Evolutionary conservation across 92 coral and sea anemone species (phyloP), one percentile per base, ranked within the genome.

Genomic region (Phenganax marumi): DNA sequence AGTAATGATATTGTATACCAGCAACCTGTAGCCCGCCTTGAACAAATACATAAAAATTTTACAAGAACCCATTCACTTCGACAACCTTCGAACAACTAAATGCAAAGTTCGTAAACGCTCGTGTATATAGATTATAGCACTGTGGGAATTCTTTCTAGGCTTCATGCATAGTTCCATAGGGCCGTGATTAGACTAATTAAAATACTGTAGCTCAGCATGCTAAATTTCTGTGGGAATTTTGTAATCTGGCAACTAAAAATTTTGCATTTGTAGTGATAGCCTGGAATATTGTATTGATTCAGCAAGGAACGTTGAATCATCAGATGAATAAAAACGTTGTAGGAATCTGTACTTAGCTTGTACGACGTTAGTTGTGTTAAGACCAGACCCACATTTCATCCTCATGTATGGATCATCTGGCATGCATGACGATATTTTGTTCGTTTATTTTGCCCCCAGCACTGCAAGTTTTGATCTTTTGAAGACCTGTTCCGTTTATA

Each of bases 221-320:
- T 74, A 74, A 74, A 56, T 24, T 74, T 74, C 79, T 74, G 79
- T 74, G 79, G 79, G 79, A 74, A 74, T 19, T 74, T 74, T 22
- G 19, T 61, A 74, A 74, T 53, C 79, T 74, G 79, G 58, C 62
- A 52, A 19, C 17, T 51, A 17, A 33, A 52, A 33, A 24, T 66
- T 66, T 66, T 24, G 49, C 17, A 64, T 16, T 26, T 46, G 33
- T 10, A 12, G 70, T 18, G 12, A 64, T 66, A 66, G 43, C 18
- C 12, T 66, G 17, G 50, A 66, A 66, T 25, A 33, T 66, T 25
- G 43, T 66, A 66, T 66, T 66, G 72, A 66, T 33, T 66, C n/a
- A 25, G 50, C 49, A 14, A 66, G 49, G 72, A 66, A 47, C 10
- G 72, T 25, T 66, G 16, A 12, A 12, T 1, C 61, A 54, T 12